A percentile compares a stretch with the other conserved stretches of the same genome.
Evolutionary conservation across 2,888 invertebrate species (phyloP).

Genomic region (Drosophila borborema): DNA sequence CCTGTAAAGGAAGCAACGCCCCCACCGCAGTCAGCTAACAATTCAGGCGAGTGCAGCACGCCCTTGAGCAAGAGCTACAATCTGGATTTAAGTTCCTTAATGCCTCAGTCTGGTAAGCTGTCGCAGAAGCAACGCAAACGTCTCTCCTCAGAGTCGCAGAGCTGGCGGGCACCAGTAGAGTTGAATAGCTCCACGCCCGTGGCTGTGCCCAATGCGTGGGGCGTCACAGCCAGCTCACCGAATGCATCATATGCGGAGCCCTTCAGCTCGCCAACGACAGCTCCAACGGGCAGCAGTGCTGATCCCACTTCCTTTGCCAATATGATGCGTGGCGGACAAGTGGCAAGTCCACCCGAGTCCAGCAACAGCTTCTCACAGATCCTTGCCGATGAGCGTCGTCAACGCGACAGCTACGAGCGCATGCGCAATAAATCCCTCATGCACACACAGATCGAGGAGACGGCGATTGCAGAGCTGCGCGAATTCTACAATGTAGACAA

Average conservation of each 20-base stretch:
- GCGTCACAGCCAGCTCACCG: conserved; percentile 47
- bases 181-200: conserved; percentile 54
- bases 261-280: conserved; percentile 39
- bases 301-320: conserved; percentile 83
- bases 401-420: conserved; percentile 89
- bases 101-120: conserved; percentile 84
- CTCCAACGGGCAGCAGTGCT: conserved; percentile 65
- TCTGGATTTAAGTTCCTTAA: conserved; percentile 80
- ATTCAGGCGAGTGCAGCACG: conserved; percentile 42
- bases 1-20: conserved; percentile 51
- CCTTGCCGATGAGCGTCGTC: conserved; percentile 90
- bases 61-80: conserved; percentile 67
- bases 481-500: conserved; percentile 90
- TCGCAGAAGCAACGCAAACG: conserved; percentile 88
- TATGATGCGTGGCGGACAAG: conserved; percentile 72
- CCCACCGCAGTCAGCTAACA: conserved; percentile 18
- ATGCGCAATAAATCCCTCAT: conserved; percentile 90
- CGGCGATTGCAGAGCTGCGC: conserved; percentile 92
- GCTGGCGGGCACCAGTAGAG: conserved; percentile 65
- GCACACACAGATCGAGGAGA: conserved; percentile 94
- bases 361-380: conserved; percentile 86
- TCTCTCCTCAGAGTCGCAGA: conserved; percentile 84
- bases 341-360: conserved; percentile 14
- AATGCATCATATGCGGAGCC: conserved; percentile 28
- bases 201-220: conserved; percentile 81